These are phyloP conservation scores for Bergia sp. DNA, from an alignment of 92 coral and sea anemone genomes.

Conservation along the genomic window DNA sequence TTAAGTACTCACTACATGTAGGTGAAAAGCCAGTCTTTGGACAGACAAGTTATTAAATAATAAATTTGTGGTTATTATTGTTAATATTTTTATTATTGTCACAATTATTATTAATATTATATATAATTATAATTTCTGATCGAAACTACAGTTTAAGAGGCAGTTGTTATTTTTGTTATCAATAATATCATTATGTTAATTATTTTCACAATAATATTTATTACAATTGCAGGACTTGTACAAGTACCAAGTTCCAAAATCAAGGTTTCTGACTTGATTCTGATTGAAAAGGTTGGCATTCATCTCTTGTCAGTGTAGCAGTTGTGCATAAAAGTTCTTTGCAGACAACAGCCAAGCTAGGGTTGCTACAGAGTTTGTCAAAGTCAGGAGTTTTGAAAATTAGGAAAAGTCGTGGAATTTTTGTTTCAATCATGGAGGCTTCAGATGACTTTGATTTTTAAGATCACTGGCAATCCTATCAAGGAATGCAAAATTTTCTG, in stretches of 20 bases:
- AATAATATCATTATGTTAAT: not conserved
- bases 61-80: no score
- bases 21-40: no score
- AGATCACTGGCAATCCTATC: no score
- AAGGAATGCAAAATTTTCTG: no score
- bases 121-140: no score
- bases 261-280: slow-evolving; percentile 90
- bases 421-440: not conserved
- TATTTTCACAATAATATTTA: not conserved
- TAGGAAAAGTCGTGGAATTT: not conserved
- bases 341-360: not conserved
- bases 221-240: slow-evolving; percentile 60
- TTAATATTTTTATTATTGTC: no score
- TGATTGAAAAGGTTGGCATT: slow-evolving; percentile 86
- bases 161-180: not conserved
- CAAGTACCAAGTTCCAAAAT: slow-evolving; percentile 88
- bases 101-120: no score
- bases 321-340: not conserved
- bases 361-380: not conserved
- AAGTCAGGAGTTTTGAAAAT: no score
- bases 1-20: no score
- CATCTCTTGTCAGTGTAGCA: not conserved
- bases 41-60: no score
- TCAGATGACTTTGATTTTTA: not conserved
- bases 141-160: no score